A percentile compares a stretch with the other conserved stretches of the same genome.
Conservation (phyloP, 1,140 invertebrate genomes). For the Oncopeltus fasciatus region DNA sequence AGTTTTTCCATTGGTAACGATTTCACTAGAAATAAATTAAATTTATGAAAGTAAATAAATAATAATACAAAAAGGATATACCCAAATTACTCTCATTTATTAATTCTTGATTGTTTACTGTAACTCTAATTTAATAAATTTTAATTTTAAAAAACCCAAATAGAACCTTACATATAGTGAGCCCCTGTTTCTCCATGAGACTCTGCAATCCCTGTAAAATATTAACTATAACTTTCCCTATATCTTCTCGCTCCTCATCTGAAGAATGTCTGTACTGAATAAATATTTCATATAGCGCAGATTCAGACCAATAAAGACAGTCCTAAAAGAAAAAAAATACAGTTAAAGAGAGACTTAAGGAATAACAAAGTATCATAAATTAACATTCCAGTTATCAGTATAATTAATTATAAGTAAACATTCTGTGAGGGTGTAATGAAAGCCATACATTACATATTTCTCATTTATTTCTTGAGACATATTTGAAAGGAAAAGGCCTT, state of each 20-base stretch:
- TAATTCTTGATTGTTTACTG: background rate
- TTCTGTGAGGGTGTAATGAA: too few relatives aligned
- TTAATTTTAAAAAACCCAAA: background rate
- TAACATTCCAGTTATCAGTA: too few relatives aligned
- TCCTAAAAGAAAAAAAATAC: slow-evolving; percentile 31
- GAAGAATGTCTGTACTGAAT: slow-evolving; percentile 12
- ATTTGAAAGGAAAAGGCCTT: too few relatives aligned
- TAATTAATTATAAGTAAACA: too few relatives aligned
- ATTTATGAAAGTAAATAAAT: background rate
- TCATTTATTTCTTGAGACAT: too few relatives aligned
- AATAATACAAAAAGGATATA: background rate
- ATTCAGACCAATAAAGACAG: slow-evolving; percentile 62
- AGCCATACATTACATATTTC: too few relatives aligned
- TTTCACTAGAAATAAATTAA: slow-evolving; percentile 18
- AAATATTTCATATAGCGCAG: slow-evolving; percentile 42
- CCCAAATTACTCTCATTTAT: background rate
- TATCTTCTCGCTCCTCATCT: slow-evolving; percentile 38
- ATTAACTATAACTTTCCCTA: slow-evolving; percentile 47
- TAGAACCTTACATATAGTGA: slow-evolving; percentile 30
- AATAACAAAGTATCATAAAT: too few relatives aligned
- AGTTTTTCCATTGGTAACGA: slow-evolving; percentile 37
- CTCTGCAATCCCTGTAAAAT: slow-evolving; percentile 50
- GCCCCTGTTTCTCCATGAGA: slow-evolving; percentile 43
- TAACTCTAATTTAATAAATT: background rate
- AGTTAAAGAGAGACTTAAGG: too few relatives aligned